phyloP scores from a whole-genome alignment of 2,888 invertebrate species.

The Melinaea marsaeus region DNA sequence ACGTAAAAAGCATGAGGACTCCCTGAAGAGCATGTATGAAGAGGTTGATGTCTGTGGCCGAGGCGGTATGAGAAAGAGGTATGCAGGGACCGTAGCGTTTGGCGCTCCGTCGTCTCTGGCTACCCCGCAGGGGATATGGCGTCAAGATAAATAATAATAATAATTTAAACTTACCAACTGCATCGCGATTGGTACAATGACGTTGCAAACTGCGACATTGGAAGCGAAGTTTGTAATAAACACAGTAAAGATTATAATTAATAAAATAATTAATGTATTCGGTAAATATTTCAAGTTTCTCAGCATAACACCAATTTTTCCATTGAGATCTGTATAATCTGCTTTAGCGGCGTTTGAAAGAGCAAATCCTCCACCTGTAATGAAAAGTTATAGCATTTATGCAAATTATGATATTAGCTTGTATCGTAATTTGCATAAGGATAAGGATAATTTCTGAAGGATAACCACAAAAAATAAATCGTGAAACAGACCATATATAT shows the following conservation, averaged over 20 bases:
- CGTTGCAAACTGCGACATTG: constrained; percentile 61
- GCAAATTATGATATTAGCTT: too few relatives aligned
- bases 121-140: too few relatives aligned
- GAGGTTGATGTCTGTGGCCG: too few relatives aligned
- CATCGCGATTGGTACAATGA: constrained; percentile 58
- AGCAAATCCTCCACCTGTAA: constrained; percentile 53
- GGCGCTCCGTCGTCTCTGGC: too few relatives aligned
- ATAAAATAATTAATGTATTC: constrained; percentile 40
- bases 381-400: neutral
- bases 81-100: too few relatives aligned
- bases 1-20: too few relatives aligned
- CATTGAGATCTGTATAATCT: constrained; percentile 55
- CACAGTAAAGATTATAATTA: constrained; percentile 46
- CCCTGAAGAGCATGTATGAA: too few relatives aligned
- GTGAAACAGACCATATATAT: too few relatives aligned
- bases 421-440: too few relatives aligned
- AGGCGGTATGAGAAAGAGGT: too few relatives aligned
- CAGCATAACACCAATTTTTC: constrained; percentile 43
- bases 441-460: too few relatives aligned
- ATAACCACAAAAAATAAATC: too few relatives aligned
- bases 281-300: constrained; percentile 37
- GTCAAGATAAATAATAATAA: neutral
- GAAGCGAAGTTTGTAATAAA: constrained; percentile 64
- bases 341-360: constrained; percentile 47
- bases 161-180: constrained; percentile 46